These are phyloP conservation scores for Mycetomoellerius zeteki DNA, from an alignment of 1,140 invertebrate species.

Conservation along the genomic window DNA sequence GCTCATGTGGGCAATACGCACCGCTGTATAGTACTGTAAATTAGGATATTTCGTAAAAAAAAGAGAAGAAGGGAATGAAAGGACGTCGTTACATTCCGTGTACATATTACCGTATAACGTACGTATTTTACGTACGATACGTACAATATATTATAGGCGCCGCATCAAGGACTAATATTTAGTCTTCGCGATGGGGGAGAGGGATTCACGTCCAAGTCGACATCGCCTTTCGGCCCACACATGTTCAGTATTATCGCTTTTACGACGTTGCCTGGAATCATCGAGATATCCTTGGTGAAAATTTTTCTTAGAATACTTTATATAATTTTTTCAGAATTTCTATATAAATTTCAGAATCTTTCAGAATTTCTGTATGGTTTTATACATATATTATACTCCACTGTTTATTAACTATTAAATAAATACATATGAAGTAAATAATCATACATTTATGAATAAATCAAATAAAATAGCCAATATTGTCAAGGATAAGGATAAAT, in stretches of 20 bases:
- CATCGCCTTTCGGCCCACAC: constrained; percentile 55
- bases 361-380: too few species aligned
- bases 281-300: not conserved
- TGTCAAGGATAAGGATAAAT: too few species aligned
- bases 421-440: too few species aligned
- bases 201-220: constrained; percentile 42
- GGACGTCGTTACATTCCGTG: constrained; percentile 39
- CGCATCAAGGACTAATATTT: constrained; percentile 79
- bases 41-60: constrained; percentile 22
- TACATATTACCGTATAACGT: constrained; percentile 57
- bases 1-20: not conserved
- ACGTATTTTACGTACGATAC: constrained; percentile 19
- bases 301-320: too few species aligned
- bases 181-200: constrained; percentile 68
- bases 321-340: too few species aligned
- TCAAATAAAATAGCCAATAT: too few species aligned
- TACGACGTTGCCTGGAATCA: constrained; percentile 25
- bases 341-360: too few species aligned
- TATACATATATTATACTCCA: too few species aligned
- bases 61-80: not conserved
- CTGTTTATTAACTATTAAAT: too few species aligned
- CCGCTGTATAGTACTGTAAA: constrained; percentile 53
- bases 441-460: too few species aligned
- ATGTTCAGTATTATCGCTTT: constrained; percentile 64
- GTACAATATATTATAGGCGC: constrained; percentile 29